Base-by-base conservation (phyloP, 2,797 vertebrate species). In the Periophthalmus magnuspinnatus region DNA sequence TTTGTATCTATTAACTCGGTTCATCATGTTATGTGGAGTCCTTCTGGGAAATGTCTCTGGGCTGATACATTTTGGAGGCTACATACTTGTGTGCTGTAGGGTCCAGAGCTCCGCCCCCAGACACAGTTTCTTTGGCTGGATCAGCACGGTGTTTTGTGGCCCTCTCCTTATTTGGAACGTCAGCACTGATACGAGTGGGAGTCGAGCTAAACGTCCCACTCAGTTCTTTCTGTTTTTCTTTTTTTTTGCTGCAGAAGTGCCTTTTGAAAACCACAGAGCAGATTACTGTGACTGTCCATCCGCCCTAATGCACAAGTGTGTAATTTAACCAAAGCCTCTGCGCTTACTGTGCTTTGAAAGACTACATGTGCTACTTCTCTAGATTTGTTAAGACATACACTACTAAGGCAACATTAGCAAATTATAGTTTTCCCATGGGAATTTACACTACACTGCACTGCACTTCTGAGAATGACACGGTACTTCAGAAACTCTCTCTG, bases 91-190 rank as follows among this genome's bases (percentile, higher is more conserved):
- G 50, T 86, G 78, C 77, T 81, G 72, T 71, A 76, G 81, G 73
- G 79, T 80, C 79, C 59, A 65, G 13, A 61, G 34, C 69, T 28
- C 60, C 63, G 58, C 65, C 64, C 59, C 69, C 67, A 76, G 77
- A 78, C 77, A 77, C 79, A 81, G 86, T 83, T 89, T 78, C 74
- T 76, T 88, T 73, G 87, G 86, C 83, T 77, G 76, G 83, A 84
- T 83, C 74, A 57, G 76, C 69, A 83, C 87, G 79, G 81, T 74
- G 78, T 78, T 88, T 85, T 85, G 86, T 81, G 87, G 84, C 77
- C 77, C 72, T 80, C 88, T 85, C 93, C 92, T 93, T 91, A 91
- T 91, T 93, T 89, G 93, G 92, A 92, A 91, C 89, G 90, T 92
- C 89, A 92, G 82, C 77, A 80, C 80, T 85, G 89, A 89, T 88